Percentiles rank a stretch among this genome's conserved stretches.
These are phyloP conservation scores for Melanostoma mellinum DNA, from an alignment of 2,888 invertebrate genomes.

Conservation along the genomic window DNA sequence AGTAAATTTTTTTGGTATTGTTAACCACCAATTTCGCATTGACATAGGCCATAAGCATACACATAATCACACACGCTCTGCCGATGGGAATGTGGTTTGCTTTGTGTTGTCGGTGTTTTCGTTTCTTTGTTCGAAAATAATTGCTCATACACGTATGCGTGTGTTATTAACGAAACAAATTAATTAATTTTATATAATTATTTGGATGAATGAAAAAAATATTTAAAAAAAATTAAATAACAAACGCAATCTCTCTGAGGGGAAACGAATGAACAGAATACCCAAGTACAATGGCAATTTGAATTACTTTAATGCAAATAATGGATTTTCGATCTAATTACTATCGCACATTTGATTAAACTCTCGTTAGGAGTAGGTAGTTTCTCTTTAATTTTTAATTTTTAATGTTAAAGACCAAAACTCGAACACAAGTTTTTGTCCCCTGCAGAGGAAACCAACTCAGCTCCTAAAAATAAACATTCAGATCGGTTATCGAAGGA, in stretches of 20 bases:
- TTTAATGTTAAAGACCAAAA: no score
- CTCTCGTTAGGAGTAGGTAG: slow-evolving; percentile 2
- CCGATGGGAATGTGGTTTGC: slow-evolving; percentile 22
- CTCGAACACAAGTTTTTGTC: no score
- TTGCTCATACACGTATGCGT: slow-evolving; percentile 8
- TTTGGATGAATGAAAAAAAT: slow-evolving; percentile 19
- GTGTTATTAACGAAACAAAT: slow-evolving; percentile 28
- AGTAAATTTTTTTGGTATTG: no score
- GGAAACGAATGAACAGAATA: slow-evolving; percentile 27
- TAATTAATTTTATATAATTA: slow-evolving; percentile 60
- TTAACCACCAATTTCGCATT: no score
- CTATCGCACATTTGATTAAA: slow-evolving; percentile 39
- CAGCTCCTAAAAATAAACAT: no score
- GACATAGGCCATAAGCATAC: background rate
- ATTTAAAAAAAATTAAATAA: no score
- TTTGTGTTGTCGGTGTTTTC: slow-evolving; percentile 22
- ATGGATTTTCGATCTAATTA: slow-evolving; percentile 53
- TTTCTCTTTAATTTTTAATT: background rate
- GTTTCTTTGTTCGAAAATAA: slow-evolving; percentile 35
- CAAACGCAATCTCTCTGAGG: background rate
- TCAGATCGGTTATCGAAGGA: no score
- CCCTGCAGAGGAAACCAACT: no score
- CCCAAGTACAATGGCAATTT: slow-evolving; percentile 59
- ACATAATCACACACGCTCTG: background rate
- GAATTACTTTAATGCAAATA: slow-evolving; percentile 47